Conservation (phyloP, 2,888 invertebrate genomes). For the Agapostemon virescens region DNA sequence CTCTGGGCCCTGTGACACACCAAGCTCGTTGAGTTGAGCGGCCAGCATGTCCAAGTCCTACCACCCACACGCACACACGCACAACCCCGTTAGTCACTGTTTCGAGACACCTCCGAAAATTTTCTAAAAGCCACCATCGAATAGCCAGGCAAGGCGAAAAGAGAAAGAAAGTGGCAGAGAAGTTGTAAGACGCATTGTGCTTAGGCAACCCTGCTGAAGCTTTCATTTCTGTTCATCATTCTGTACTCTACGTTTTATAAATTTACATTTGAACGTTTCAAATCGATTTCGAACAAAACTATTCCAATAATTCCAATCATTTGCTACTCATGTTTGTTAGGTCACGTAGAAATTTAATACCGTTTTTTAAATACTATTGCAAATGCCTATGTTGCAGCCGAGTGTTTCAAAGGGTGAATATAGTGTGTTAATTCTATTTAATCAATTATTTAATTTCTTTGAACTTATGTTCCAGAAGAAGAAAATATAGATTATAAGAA, state of each 20-base stretch:
- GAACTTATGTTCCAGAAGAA: background rate
- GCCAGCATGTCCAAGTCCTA: conserved; percentile 98
- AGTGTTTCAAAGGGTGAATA: background rate
- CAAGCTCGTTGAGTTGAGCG: conserved; percentile 96
- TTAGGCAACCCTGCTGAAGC: conserved; percentile 38
- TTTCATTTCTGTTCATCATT: conserved; percentile 24
- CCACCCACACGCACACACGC: conserved; percentile 78
- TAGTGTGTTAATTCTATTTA: background rate
- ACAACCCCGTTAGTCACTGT: conserved; percentile 78
- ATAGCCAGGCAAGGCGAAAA: conserved; percentile 62
- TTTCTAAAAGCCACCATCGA: conserved; percentile 61
- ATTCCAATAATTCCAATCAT: background rate
- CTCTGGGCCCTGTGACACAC: conserved; percentile 87
- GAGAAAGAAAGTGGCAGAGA: conserved; percentile 42
- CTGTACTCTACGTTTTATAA: background rate
- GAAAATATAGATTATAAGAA: background rate
- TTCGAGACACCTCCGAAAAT: conserved; percentile 66
- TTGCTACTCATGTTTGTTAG: background rate
- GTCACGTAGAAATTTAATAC: background rate
- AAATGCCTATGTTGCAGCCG: background rate
- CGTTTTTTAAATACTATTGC: background rate
- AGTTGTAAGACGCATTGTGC: conserved; percentile 20
- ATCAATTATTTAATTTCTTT: background rate
- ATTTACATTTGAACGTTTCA: background rate
- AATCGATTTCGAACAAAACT: background rate